phyloP scores from a whole-genome alignment of 2,888 invertebrate species.

The Bimastos eiseni region DNA sequence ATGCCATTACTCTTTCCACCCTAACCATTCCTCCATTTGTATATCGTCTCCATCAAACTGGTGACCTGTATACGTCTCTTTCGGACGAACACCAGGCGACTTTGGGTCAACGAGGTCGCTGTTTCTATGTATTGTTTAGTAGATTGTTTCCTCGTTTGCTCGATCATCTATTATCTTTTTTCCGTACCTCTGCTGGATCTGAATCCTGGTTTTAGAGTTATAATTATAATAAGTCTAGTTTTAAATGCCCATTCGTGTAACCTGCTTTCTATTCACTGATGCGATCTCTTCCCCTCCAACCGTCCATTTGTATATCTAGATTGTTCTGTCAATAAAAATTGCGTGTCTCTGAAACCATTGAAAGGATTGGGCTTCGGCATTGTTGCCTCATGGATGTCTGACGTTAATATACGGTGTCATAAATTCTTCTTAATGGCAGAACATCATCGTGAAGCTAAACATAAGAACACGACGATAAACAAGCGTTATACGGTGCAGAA shows the following conservation, averaged over 20 bases:
- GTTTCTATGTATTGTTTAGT: background rate
- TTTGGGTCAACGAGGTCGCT: background rate
- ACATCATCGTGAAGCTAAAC: background rate
- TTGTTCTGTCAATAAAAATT: background rate
- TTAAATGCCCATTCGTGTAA: background rate
- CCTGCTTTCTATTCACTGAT: background rate
- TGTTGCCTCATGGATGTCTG: background rate
- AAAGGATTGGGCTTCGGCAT: background rate
- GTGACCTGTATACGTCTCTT: too few relatives aligned
- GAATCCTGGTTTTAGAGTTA: background rate
- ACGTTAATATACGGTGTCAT: background rate
- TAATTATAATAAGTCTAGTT: too few relatives aligned
- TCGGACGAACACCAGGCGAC: background rate
- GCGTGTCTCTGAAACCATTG: background rate
- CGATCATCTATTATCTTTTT: background rate
- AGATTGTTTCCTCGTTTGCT: background rate
- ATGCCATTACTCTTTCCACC: background rate
- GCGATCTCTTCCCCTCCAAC: background rate
- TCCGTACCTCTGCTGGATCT: background rate
- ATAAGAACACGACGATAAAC: background rate
- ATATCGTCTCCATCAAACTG: too few relatives aligned
- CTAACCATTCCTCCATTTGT: background rate
- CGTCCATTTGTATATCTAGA: background rate
- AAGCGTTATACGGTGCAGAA: background rate
- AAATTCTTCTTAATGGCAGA: background rate